A percentile compares a stretch with the other conserved stretches of the same genome.
Evolutionary conservation across 2,888 invertebrate genomes (phyloP).

Genomic region (Julus scandinavius): DNA sequence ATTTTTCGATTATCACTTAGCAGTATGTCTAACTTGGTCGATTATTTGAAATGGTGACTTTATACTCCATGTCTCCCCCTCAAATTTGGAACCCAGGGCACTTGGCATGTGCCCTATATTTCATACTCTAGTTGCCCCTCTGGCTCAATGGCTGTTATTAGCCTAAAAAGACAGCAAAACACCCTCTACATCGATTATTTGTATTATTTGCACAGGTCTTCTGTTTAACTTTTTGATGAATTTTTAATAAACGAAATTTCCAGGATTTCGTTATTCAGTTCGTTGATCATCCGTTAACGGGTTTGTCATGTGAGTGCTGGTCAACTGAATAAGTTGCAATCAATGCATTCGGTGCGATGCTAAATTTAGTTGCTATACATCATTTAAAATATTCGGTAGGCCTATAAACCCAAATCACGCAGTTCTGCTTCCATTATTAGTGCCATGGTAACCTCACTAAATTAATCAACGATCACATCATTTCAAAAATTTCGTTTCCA

Average conservation of each 20-base stretch:
- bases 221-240: neutral
- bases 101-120: too few relatives aligned
- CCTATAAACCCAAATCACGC: neutral
- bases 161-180: neutral
- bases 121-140: neutral
- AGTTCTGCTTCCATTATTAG: neutral
- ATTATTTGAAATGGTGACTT: too few relatives aligned
- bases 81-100: too few relatives aligned
- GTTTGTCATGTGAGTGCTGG: neutral
- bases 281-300: neutral
- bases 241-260: neutral
- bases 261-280: neutral
- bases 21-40: too few relatives aligned
- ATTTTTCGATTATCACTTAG: too few relatives aligned
- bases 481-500: neutral
- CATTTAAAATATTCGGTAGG: neutral
- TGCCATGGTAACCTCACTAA: constrained; percentile 4
- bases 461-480: constrained; percentile 1
- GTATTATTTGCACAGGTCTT: neutral
- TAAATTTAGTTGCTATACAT: neutral
- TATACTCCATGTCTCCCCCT: too few relatives aligned
- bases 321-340: constrained; percentile 15
- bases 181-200: neutral
- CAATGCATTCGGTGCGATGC: neutral
- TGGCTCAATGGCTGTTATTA: neutral